phyloP scores from a whole-genome alignment of 2,797 vertebrate species.

The Chelon labrosus region DNA sequence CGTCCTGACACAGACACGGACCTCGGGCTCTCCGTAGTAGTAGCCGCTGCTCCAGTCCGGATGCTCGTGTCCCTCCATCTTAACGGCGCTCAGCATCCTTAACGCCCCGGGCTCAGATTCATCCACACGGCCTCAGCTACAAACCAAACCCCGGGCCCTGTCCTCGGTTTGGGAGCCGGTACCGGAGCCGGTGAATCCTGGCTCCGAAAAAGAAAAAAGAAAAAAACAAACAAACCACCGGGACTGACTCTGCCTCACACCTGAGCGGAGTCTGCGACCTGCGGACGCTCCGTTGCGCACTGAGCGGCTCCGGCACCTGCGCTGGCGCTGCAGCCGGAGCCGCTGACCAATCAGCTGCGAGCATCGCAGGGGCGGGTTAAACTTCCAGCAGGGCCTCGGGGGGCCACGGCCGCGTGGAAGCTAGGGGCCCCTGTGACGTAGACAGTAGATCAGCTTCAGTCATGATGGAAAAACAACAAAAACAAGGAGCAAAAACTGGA shows the following conservation, averaged over 20 bases:
- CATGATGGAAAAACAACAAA: too few species aligned
- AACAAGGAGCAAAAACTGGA: too few species aligned
- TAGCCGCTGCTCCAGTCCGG: slow-evolving; percentile 89
- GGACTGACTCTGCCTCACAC: slow-evolving; percentile 8
- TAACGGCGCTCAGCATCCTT: slow-evolving; percentile 93
- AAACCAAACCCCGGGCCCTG: background rate
- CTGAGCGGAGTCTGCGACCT: slow-evolving; percentile 60
- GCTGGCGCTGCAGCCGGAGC: slow-evolving; percentile 13
- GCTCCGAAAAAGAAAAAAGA: too few species aligned
- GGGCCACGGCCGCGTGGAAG: too few species aligned
- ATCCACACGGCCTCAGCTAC: slow-evolving; percentile 56
- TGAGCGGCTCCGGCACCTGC: slow-evolving; percentile 26
- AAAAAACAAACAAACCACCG: background rate
- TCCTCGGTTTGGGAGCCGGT: background rate
- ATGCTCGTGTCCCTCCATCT: slow-evolving; percentile 95
- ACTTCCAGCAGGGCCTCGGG: background rate
- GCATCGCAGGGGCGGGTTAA: slow-evolving; percentile 1
- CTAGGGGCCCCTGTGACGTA: background rate
- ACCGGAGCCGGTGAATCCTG: background rate
- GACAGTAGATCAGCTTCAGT: too few species aligned
- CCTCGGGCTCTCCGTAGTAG: slow-evolving; percentile 93
- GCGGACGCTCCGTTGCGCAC: slow-evolving; percentile 49
- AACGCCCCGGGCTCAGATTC: slow-evolving; percentile 78
- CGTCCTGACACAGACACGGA: slow-evolving; percentile 66
- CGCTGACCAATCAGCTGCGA: slow-evolving; percentile 40